Conservation (phyloP, 2,113 vertebrate species). For the Chaetops frenatus region DNA sequence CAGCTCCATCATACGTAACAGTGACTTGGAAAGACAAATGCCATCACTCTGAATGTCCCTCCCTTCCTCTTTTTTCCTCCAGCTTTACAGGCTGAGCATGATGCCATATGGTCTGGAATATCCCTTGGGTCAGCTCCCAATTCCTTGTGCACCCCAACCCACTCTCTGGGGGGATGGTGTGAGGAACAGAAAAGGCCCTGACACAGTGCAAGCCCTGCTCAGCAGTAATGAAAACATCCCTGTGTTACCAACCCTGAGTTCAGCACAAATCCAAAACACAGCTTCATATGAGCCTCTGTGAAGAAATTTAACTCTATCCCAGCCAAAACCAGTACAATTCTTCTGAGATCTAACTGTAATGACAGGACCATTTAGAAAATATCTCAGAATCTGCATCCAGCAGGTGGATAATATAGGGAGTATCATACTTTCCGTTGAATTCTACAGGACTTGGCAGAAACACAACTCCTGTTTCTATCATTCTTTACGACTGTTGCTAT, state of each 20-base stretch:
- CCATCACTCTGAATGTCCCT: not conserved
- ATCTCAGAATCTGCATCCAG: not conserved
- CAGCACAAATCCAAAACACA: not conserved
- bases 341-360: not conserved
- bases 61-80: not conserved
- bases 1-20: accelerated
- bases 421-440: not conserved
- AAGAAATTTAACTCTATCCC: not conserved
- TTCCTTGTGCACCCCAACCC: not conserved
- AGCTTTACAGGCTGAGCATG: not conserved
- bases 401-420: not conserved
- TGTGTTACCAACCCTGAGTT: not conserved
- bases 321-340: not conserved
- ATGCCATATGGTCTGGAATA: accelerated
- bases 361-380: not conserved
- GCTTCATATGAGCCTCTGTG: accelerated
- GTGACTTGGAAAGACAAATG: not conserved
- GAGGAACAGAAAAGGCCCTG: not conserved
- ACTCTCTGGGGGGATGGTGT: not conserved
- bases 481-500: not conserved
- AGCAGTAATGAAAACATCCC: not conserved
- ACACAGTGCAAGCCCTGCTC: not conserved
- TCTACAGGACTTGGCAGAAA: not conserved
- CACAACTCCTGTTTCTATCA: not conserved
- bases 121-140: not conserved